Base-by-base conservation (phyloP, 2,113 vertebrate genomes). In the Stomatorhinus ivindoensis region DNA sequence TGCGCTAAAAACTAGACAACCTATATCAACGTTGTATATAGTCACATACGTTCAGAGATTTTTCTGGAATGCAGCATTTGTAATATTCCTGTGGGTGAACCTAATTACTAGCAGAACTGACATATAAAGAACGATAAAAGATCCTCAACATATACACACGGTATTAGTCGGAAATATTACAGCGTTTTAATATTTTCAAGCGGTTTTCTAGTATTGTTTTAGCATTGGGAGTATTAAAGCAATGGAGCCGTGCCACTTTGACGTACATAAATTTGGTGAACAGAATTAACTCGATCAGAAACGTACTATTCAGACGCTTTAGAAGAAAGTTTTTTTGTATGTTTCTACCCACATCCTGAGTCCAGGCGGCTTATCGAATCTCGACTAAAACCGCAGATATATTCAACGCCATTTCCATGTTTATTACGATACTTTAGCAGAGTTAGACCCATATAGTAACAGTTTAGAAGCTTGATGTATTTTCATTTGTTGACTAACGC, bases 271-370 rank as follows among this genome's bases (percentile, higher is more conserved):
- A 47, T 15, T 27, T 50, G 24, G 24, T n/a, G 47, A 86, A 50
- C 21, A 48, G 83, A 27, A 50, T 7, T 3, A 76, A 21, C 6
- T 15, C 48, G 46, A 47, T 73, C 19, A 27, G 65, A 35, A 31
- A 69, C 10, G 15, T 80, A 35, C 10, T 31, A 73, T 31, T 73
- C n/a, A 89, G 17, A 80, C 69, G 65, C 47, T 88, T 83, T 73
- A 61, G 91, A 90, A 31, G 55, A 31, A 35, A 89, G 11, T n/a
- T 27, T 61, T 55, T 61, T n/a, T 61, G 55, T n/a, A 86, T 73
- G 86, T 91, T 87, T 87, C 83, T 55, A 7, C 69, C 90, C 91
- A 92, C 90, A 89, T 93, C 91, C 91, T 90, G 89, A 90, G 89
- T 89, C 90, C 86, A 91, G 13, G 76, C 53, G 47, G 2, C 35